Base-by-base conservation (phyloP, 2,888 invertebrate genomes). In the Muschampia staudingeri region DNA sequence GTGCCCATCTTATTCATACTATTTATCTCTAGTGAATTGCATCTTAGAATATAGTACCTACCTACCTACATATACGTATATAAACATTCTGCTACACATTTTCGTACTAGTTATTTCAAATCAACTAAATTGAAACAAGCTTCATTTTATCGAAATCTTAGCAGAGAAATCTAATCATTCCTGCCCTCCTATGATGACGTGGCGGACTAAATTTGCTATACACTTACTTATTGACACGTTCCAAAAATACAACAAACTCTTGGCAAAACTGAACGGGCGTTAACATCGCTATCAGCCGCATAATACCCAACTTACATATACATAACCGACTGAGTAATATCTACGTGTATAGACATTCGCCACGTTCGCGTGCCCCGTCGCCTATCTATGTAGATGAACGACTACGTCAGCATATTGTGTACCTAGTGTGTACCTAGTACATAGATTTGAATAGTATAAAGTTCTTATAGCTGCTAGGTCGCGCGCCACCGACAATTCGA, bases 141-240 rank as follows among this genome's bases (percentile, higher is more conserved):
- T 44, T 65, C 42, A 72, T 16, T 65, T n/a, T 61, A 44, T 73
- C 34, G 65, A 65, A 79, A 67, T 79, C 72, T 67, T n/a, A 85
- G 88, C 88, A 84, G 90, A 91, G 90, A 91, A 93, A 94, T 95
- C 92, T 94, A 94, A 95, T 95, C 92, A 94, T 93, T 94, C 90
- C 90, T 90, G 90, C 91, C 92, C 91, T 92, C 90, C 88, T 90
- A 87, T 88, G 91, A 93, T 96, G 96, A 96, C 95, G 95, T 95
- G 95, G 94, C 94, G 93, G 87, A 91, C 96, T 96, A 96, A 95
- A 95, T 95, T 95, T 96, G 96, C 95, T 93, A 92, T 94, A 95
- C 95, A 96, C 96, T 96, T 95, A 96, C 94, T 96, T 97, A 96
- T 97, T 96, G 97, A 96, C 96, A 96, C 95, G 96, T 94, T 96